Percentiles rank a stretch among this genome's conserved stretches.
These are phyloP conservation scores for Leptatherina wallacei DNA, from an alignment of 2,797 vertebrate species.

Conservation along the genomic window DNA sequence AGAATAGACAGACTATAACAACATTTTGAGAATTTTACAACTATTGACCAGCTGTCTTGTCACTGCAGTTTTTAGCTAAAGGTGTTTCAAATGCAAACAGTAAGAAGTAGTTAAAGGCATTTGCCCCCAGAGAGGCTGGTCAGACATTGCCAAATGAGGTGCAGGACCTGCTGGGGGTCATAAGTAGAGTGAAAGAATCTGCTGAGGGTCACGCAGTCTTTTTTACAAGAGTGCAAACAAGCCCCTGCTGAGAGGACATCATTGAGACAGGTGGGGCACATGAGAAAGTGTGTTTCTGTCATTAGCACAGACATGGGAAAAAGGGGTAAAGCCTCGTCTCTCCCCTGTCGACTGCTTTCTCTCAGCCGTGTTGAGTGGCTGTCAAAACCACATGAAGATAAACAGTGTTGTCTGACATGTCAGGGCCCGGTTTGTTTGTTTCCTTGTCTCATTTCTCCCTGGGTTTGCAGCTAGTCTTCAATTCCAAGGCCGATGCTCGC, in stretches of 20 bases:
- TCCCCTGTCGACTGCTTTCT: conserved; percentile 13
- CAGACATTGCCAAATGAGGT: conserved; percentile 1
- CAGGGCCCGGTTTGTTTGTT: not conserved
- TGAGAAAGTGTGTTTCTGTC: conserved; percentile 35
- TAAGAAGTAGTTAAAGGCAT: not conserved
- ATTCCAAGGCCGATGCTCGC: not conserved
- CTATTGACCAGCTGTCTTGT: not conserved
- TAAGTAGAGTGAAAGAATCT: conserved; percentile 5
- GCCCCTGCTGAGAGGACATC: conserved; percentile 15
- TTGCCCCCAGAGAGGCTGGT: not conserved
- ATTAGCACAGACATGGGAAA: conserved; percentile 11
- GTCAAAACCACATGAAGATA: conserved; percentile 17
- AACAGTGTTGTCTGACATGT: conserved; percentile 13
- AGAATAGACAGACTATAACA: not conserved
- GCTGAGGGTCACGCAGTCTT: not conserved
- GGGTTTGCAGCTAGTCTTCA: not conserved
- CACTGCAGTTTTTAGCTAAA: not conserved
- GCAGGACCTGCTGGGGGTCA: conserved; percentile 12
- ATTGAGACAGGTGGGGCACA: conserved; percentile 22
- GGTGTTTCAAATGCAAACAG: conserved; percentile 10
- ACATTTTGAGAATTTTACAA: not conserved
- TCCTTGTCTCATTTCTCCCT: not conserved
- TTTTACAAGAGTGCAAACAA: conserved; percentile 30
- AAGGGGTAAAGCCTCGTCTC: not conserved
- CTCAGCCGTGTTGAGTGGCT: conserved; percentile 10